Conservation (phyloP, 1,140 invertebrate species). For the Calliphora vicina region DNA sequence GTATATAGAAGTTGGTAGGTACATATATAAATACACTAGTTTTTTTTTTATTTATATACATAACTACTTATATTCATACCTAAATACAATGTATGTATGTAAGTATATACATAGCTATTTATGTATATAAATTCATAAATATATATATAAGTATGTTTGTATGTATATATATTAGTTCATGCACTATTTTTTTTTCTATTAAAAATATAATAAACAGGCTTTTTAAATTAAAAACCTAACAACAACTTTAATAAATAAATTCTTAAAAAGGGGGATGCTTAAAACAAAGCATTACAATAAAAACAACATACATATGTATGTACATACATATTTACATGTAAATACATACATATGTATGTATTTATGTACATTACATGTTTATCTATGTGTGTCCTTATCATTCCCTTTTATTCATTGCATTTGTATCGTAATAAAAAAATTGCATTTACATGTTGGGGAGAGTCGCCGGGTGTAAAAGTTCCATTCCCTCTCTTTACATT, state of each 20-base stretch:
- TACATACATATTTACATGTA: neutral
- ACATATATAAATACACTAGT: neutral
- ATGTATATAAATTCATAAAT: neutral
- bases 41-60: neutral
- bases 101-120: too few species aligned
- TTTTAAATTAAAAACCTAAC: neutral
- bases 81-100: too few species aligned
- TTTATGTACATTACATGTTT: neutral
- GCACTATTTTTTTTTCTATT: neutral
- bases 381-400: neutral
- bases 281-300: neutral
- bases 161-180: neutral
- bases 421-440: neutral
- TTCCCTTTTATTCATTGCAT: neutral
- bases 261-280: neutral
- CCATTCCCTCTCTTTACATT: neutral
- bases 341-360: neutral
- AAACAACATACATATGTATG: neutral
- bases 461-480: neutral
- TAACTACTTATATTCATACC: too few species aligned
- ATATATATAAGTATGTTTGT: neutral
- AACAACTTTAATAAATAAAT: neutral
- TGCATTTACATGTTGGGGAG: neutral
- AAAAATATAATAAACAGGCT: neutral
- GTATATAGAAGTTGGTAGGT: neutral